Evolutionary conservation across 2,113 vertebrate species (phyloP), one percentile per base, ranked within the genome.

Genomic region (Oncorhynchus masou): DNA sequence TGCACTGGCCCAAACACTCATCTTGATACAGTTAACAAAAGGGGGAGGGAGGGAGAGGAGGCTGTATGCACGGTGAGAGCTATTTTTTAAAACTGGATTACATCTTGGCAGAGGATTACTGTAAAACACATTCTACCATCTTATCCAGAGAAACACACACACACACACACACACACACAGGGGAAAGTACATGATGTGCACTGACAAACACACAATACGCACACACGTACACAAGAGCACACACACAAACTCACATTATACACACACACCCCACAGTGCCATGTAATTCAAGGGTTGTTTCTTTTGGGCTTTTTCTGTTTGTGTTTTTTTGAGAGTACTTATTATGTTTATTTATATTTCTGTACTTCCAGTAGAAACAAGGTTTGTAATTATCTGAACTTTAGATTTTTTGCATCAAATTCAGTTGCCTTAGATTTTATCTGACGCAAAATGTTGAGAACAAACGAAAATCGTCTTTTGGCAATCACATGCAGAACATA

Each of bases 301-400:
- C 39, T 77, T 76, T 25, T 24, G 15, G 54, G 51, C 51, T 19
- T 45, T 75, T 86, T 89, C 83, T 88, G 77, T 83, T 84, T 11
- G 83, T 86, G 83, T 88, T 89, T 90, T 89, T 88, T 85, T 86
- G 79, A 90, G 88, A 92, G 86, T 93, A 88, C 83, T 91, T 88
- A 91, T 92, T 92, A 92, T 92, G 91, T 93, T 90, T 93, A 93
- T 91, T 92, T 93, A 92, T 91, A 91, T 89, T 82, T 81, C 85
- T 68, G 83, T 59, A 74, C 86, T 81, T 88, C 83, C 80, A 84
- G 83, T 69, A 75, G 83, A 74, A 88, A 85, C 85, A 54, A 81
- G 79, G 86, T 88, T 92, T 91, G 88, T 92, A 89, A 91, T 93
- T 93, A 91, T 88, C 86, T 88, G 84, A 84, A 85, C 82, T 83